Percentiles rank a stretch among this genome's conserved stretches.
Evolutionary conservation across 2,888 invertebrate species (phyloP).

Genomic region (Helleia helle): DNA sequence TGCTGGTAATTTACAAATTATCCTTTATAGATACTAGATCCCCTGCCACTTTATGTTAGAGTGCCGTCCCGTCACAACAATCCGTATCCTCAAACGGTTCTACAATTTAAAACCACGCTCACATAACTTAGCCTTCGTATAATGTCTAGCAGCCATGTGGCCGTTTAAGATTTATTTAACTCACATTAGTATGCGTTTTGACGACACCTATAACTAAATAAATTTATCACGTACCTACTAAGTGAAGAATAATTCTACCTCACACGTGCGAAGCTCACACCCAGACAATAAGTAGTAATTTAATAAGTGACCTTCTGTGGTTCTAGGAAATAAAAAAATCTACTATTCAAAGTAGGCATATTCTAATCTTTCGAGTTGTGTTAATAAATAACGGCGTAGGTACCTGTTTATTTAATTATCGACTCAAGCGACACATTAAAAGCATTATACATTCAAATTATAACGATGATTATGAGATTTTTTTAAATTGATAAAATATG

Average conservation of each 20-base stretch:
- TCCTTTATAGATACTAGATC: too few species aligned
- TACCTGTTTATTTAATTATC: constrained; percentile 8
- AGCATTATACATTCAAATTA: constrained; percentile 7
- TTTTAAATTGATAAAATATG: too few species aligned
- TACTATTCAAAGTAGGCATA: background rate
- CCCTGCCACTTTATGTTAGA: too few species aligned
- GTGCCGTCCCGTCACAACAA: too few species aligned
- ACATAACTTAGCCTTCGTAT: too few species aligned
- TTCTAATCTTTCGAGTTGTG: background rate
- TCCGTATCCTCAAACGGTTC: too few species aligned
- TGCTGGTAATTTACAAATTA: too few species aligned
- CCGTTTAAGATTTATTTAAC: constrained; percentile 36
- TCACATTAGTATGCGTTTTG: constrained; percentile 50
- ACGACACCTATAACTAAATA: constrained; percentile 49
- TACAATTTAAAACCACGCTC: too few species aligned
- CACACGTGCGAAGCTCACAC: constrained; percentile 49
- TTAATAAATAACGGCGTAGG: background rate
- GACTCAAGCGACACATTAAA: constrained; percentile 4
- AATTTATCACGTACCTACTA: constrained; percentile 54
- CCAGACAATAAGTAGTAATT: constrained; percentile 48
- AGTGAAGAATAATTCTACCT: constrained; percentile 46
- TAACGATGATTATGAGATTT: background rate
- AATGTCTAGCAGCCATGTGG: too few species aligned
- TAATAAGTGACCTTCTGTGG: constrained; percentile 36
- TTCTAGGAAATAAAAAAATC: constrained; percentile 26